These are phyloP conservation scores for Dicyrtoma fusca DNA, from an alignment of 2,888 invertebrate genomes.

Conservation along the genomic window DNA sequence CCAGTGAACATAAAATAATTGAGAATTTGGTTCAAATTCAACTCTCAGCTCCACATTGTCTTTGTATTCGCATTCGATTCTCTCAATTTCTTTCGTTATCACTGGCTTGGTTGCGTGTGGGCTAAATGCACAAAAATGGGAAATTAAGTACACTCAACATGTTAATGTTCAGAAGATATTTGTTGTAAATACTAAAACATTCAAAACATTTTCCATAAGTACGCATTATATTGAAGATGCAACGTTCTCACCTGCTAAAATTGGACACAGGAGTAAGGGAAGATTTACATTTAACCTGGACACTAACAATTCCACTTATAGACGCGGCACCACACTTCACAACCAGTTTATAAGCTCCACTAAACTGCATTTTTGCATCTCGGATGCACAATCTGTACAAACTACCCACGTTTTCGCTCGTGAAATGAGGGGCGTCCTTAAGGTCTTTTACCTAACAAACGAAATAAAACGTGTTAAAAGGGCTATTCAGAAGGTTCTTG, in stretches of 20 bases:
- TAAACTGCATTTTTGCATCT: conserved; percentile 36
- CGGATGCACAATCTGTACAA: conserved; percentile 16
- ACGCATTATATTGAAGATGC: too few species aligned
- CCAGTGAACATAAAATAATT: conserved; percentile 36
- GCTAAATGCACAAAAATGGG: too few species aligned
- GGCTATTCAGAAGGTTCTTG: background rate
- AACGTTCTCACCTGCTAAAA: conserved; percentile 16
- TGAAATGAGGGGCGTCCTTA: conserved; percentile 35
- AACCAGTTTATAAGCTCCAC: conserved; percentile 36
- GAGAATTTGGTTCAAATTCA: conserved; percentile 36
- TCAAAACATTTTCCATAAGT: too few species aligned
- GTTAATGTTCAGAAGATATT: too few species aligned
- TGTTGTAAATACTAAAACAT: too few species aligned
- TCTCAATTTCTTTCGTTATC: conserved; percentile 32
- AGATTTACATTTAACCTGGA: conserved; percentile 17
- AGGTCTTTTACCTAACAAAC: conserved; percentile 28
- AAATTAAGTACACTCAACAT: too few species aligned
- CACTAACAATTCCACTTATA: conserved; percentile 32
- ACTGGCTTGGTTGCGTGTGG: conserved; percentile 21
- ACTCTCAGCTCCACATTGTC: conserved; percentile 26
- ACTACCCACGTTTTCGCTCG: conserved; percentile 29
- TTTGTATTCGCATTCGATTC: conserved; percentile 15
- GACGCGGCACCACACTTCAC: conserved; percentile 20
- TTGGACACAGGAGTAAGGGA: conserved; percentile 5
- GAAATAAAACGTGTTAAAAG: background rate